These are phyloP conservation scores for Willisornis vidua DNA, from an alignment of 2,113 vertebrate species.

Conservation along the genomic window DNA sequence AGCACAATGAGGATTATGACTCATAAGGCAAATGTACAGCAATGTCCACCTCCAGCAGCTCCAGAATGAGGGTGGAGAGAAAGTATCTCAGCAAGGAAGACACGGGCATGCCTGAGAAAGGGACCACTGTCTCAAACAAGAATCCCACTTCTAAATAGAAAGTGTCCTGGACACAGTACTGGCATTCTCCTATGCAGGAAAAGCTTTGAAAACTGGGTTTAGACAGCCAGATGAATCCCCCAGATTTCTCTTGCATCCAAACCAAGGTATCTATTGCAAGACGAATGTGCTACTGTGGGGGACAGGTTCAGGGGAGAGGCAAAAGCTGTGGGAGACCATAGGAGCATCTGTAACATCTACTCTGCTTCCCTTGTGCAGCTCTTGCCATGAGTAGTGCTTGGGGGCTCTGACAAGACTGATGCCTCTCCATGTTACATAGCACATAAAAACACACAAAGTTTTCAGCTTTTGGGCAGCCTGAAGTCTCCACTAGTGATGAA, in stretches of 20 bases:
- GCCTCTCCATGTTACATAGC: not conserved
- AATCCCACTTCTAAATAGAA: not conserved
- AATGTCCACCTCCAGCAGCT: not conserved
- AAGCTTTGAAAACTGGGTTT: not conserved
- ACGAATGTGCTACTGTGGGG: not conserved
- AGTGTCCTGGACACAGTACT: not conserved
- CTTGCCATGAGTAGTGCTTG: not conserved
- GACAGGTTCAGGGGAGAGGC: not conserved
- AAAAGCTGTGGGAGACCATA: not conserved
- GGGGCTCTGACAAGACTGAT: not conserved
- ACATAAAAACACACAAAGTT: not conserved
- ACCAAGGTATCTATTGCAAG: not conserved
- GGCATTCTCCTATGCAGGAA: not conserved
- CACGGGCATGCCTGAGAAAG: fast-evolving
- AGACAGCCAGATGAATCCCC: not conserved
- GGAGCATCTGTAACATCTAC: not conserved
- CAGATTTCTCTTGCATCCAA: not conserved
- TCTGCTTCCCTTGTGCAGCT: fast-evolving
- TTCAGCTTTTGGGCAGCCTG: not conserved
- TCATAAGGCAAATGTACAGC: not conserved
- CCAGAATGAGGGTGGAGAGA: not conserved
- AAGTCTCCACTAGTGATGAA: not conserved
- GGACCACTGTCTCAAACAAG: fast-evolving
- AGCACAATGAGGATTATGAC: not conserved
- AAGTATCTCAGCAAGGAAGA: not conserved